Percentiles rank a stretch among this genome's conserved stretches.
phyloP scores from a whole-genome alignment of 35 echinoderm and acorn worm genomes.

The Eucidaris tribuloides region DNA sequence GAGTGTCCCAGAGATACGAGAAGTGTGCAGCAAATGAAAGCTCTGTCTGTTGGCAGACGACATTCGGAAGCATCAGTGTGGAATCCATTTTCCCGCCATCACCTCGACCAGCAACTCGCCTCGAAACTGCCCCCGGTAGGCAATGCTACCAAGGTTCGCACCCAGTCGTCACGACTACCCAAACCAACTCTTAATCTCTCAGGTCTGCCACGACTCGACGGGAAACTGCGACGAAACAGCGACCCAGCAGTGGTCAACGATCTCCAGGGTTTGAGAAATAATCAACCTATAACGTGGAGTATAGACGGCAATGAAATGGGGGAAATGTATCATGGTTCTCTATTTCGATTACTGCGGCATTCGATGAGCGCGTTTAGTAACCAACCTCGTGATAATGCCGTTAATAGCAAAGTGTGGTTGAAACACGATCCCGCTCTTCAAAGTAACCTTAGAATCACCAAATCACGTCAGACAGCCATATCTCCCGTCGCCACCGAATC shows the following conservation, averaged over 20 bases:
- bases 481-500: neutral
- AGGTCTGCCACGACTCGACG: neutral
- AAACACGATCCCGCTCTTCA: neutral
- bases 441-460: neutral
- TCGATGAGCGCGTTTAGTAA: neutral
- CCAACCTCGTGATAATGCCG: neutral
- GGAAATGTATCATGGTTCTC: slow-evolving; percentile 13
- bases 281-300: neutral
- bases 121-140: neutral
- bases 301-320: slow-evolving; percentile 10
- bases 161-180: neutral
- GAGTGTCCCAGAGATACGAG: neutral
- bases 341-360: slow-evolving; percentile 3
- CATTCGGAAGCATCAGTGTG: slow-evolving; percentile 1
- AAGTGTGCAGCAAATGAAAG: neutral
- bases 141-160: neutral
- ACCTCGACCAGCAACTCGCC: neutral
- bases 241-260: neutral
- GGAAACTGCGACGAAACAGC: neutral
- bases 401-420: neutral
- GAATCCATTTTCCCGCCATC: neutral
- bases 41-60: neutral
- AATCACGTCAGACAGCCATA: neutral
- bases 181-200: neutral
- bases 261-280: neutral